Evolutionary conservation across 2,888 invertebrate species (phyloP).

Genomic region (Busseola fusca): DNA sequence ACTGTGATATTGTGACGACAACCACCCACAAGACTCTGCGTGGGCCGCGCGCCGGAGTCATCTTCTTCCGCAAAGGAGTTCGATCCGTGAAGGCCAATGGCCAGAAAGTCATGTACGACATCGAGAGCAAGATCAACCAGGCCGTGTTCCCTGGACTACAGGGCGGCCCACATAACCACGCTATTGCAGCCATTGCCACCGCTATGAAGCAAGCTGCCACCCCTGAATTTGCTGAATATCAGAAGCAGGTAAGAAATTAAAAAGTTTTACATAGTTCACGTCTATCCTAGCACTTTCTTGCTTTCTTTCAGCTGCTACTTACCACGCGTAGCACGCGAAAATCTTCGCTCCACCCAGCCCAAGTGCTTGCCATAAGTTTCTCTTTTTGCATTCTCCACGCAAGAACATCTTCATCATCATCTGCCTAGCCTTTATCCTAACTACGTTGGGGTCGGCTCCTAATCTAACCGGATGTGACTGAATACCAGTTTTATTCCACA

Average conservation of each 20-base stretch:
- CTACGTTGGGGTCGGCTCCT: background rate
- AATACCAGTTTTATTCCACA: background rate
- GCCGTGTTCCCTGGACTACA: constrained; percentile 98
- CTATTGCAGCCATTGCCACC: constrained; percentile 98
- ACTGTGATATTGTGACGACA: constrained; percentile 97
- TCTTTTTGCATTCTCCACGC: background rate
- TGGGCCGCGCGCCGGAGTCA: constrained; percentile 96
- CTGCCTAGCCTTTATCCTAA: background rate
- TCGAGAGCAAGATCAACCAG: constrained; percentile 95
- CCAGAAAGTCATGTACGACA: constrained; percentile 94
- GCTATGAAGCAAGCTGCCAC: constrained; percentile 96
- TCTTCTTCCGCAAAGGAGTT: constrained; percentile 97
- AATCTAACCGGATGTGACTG: background rate
- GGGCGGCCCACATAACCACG: constrained; percentile 99
- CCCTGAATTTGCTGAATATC: constrained; percentile 95
- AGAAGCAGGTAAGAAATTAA: constrained; percentile 90
- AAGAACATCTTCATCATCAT: background rate
- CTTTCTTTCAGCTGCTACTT: background rate
- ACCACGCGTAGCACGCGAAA: background rate
- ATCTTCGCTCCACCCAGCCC: too few relatives aligned
- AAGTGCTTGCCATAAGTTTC: background rate
- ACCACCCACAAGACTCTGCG: constrained; percentile 98
- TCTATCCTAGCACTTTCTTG: background rate
- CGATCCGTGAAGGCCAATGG: constrained; percentile 94
- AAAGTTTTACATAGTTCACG: background rate